Conservation (phyloP, 1,140 invertebrate species). For the Fopius arisanus region DNA sequence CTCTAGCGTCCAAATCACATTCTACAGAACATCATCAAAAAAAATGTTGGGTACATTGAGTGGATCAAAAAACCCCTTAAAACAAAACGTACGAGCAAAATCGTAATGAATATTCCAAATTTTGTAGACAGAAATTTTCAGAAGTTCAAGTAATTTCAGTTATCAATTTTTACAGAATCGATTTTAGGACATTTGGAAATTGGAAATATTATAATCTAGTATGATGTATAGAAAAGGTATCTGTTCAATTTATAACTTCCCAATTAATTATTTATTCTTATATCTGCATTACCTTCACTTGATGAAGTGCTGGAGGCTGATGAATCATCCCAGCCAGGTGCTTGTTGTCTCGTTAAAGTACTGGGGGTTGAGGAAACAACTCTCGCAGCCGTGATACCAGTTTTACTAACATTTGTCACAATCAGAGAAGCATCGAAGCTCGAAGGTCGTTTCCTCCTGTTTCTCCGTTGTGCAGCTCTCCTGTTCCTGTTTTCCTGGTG, state of each 20-base stretch:
- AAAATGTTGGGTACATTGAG: neutral
- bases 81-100: too few species aligned
- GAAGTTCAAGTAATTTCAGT: too few species aligned
- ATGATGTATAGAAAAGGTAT: too few species aligned
- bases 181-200: too few species aligned
- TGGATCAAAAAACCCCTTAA: too few species aligned
- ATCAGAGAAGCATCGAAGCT: constrained; percentile 51
- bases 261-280: neutral
- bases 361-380: constrained; percentile 43
- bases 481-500: constrained; percentile 47
- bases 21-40: too few species aligned
- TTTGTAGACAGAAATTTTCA: too few species aligned
- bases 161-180: too few species aligned
- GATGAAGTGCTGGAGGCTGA: constrained; percentile 41
- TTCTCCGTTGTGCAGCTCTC: constrained; percentile 43
- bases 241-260: too few species aligned
- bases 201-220: too few species aligned
- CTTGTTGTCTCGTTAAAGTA: constrained; percentile 36
- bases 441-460: constrained; percentile 44
- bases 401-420: constrained; percentile 41
- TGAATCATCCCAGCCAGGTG: constrained; percentile 39
- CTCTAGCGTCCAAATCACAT: constrained; percentile 37
- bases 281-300: constrained; percentile 23
- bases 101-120: too few species aligned
- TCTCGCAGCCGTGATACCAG: constrained; percentile 23